Conservation (phyloP, 1,140 invertebrate genomes). For the Venustaconcha ellipsiformis region DNA sequence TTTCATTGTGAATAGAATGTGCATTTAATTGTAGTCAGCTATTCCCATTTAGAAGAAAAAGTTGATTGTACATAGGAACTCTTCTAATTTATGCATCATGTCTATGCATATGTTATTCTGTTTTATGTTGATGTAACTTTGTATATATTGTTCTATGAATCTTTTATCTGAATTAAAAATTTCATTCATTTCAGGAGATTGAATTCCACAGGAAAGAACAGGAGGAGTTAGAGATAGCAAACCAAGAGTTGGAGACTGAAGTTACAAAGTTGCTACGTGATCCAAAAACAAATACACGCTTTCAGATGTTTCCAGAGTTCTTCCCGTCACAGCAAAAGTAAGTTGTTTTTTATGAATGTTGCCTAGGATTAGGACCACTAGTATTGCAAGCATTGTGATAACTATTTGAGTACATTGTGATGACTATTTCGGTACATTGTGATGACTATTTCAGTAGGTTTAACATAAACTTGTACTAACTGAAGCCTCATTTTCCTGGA, state of each 20-base stretch:
- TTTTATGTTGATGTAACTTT: no score
- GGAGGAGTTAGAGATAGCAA: constrained; percentile 42
- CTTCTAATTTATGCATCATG: not conserved
- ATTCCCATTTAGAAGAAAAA: no score
- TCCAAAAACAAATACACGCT: constrained; percentile 58
- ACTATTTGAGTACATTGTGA: no score
- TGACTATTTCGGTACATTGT: no score
- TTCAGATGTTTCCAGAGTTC: constrained; percentile 67
- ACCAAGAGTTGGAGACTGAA: constrained; percentile 44
- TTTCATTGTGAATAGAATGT: no score
- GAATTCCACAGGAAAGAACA: constrained; percentile 60
- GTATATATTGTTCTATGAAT: no score
- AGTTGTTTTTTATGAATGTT: constrained; percentile 19
- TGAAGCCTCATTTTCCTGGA: no score
- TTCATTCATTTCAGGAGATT: constrained; percentile 55
- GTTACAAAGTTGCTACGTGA: constrained; percentile 52
- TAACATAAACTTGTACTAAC: no score
- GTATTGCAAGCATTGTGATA: no score
- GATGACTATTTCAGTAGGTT: no score
- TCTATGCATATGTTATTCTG: not conserved
- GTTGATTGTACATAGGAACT: not conserved
- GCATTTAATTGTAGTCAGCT: no score
- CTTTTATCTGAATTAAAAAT: not conserved
- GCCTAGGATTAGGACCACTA: not conserved
- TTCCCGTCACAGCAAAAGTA: constrained; percentile 61